Base-by-base conservation (phyloP, 2,113 vertebrate genomes). In the Mesitornis unicolor region DNA sequence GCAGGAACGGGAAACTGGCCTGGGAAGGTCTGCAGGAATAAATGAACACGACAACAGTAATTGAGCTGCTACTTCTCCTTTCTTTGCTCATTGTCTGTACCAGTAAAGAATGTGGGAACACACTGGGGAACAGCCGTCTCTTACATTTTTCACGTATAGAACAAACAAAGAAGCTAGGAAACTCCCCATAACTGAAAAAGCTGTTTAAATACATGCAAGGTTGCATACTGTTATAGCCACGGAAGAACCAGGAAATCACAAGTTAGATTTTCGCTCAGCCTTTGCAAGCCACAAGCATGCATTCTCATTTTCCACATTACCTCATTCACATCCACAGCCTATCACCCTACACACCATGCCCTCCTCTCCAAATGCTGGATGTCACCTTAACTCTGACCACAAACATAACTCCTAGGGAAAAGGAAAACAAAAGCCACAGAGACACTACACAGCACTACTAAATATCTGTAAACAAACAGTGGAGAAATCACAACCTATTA, bases 371-470 rank as follows among this genome's bases (percentile, higher is more conserved):
- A 82, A 65, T 0, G 5, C 71, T 40, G 61, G 16, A 45, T 80
- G 73, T 67, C 90, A 92, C 93, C 93, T 84, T 26, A 92, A 75
- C 77, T 81, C 91, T 70, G 73, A 94, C 86, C 93, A 82, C 83
- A 95, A 75, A 92, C 69, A 18, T n/a, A 89, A 95, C 63, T 93
- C 93, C 80, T 38, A 35, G 54, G 73, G 56, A 81, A 82, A 81
- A 68, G 48, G 35, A 56, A 86, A 83, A 64, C 67, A 85, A 61
- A 71, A 64, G 4, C 79, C 59, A 70, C 47, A 78, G 38, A 42
- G 35, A 29, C 59, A 47, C 64, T 60, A 9, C 24, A 20, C 17
- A 54, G 38, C 15, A 1, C 50, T 29, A 53, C 69, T 15, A 38
- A 86, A 29, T 69, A 86, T 70, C 40, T 77, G 91, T 76, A 85